Evolutionary conservation across 2,797 vertebrate species (phyloP), one percentile per base, ranked within the genome.

Genomic region (Anomalospiza imberbis): DNA sequence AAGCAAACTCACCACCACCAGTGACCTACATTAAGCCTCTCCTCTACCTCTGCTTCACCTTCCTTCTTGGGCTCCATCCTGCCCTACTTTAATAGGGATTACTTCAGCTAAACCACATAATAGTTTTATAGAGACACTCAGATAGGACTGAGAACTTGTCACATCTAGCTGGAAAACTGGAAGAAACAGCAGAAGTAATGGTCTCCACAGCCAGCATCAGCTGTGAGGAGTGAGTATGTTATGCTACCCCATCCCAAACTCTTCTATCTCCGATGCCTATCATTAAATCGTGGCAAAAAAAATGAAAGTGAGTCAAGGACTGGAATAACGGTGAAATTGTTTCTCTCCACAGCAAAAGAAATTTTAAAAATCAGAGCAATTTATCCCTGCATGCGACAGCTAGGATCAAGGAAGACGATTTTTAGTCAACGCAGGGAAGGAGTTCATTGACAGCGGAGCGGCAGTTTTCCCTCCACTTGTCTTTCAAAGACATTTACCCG

Each of bases 31-130:
- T 93, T 70, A 60, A 70, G 63, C 48, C 26, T 89, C 67, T 85
- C 73, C 54, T 53, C 83, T 89, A 63, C 74, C 63, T 86, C 71
- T 15, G 34, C 65, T 92, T 95, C 91, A 96, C 94, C 93, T 89
- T 91, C 84, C 36, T 89, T 51, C 89, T 60, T 25, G 31, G 40
- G 70, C 73, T 81, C 92, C 3, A 3, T 92, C 89, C 91, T 96
- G 94, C 79, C 94, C 94, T 93, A 94, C 94, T 97, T 95, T 94
- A 89, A 28, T 2, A 83, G 48, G 53, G 94, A 95, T 96, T 95
- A 95, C 73, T 95, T 89, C 73, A 83, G 88, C 89, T 94, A 94
- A 96, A 95, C 44, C 55, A 2, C 12, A 0, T 90, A 89, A 92
- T 28, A 91, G 92, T 91, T 95, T 95, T 89, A 95, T 8, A 17